Evolutionary conservation across 2,797 vertebrate genomes (phyloP), one percentile per base, ranked within the genome.

Genomic region (Aldrovandia affinis): DNA sequence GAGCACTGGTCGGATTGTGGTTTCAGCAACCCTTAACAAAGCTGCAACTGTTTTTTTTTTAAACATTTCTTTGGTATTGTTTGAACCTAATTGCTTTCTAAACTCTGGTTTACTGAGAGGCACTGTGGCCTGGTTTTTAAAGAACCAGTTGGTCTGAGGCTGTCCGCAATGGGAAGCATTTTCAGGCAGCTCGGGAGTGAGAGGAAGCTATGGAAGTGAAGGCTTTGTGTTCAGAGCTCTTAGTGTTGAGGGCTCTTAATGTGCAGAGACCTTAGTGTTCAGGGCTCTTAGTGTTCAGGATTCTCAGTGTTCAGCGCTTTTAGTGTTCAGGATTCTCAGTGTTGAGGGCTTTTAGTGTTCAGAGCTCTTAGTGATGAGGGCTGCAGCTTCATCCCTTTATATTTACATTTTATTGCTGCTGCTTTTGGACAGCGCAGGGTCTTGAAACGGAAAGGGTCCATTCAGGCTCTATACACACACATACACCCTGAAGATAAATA

Each of bases 401-500:
- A 65, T 28, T 63, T 68, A 47, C 42, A 65, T 47, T 59, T 36
- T 36, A 36, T 36, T 36, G 65, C 65, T 70, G 65, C 65, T 70
- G 65, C 42, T 65, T 65, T 28, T 30, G n/a, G 36, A 33, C 80
- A 44, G 18, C 39, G 10, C 25, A 9, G 36, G 18, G 7, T 81
- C 39, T 63, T 44, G 39, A 47, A 65, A 22, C 63, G 81, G 18
- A 73, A 54, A 12, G 14, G 22, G 39, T 7, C 57, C 80, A 42
- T 78, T 83, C 54, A 50, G n/a, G 55, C 73, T 44, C 20, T 83
- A 30, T 47, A 65, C n/a, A 50, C 82, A 25, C 50, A 8, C 63
- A 82, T 59, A 79, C 83, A 54, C 44, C 77, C 77, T 36, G 30
- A 44, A 55, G 15, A 80, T 42, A 28, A 80, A 70, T 44, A 84